Evolutionary conservation across 2,888 invertebrate genomes (phyloP).

Genomic region (Liodrosophila aerea): DNA sequence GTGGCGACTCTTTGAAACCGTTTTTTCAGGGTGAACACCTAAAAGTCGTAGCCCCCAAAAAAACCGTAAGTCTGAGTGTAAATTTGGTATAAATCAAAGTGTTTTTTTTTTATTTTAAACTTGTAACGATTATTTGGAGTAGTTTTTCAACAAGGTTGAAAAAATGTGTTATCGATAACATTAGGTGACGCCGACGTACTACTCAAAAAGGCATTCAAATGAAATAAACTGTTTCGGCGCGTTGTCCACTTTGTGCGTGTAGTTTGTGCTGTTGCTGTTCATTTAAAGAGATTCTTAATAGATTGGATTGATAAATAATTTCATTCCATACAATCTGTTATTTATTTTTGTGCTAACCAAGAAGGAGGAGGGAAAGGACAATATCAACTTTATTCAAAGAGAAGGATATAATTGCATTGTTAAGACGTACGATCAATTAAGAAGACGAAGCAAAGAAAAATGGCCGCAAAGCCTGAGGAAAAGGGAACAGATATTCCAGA

Average conservation of each 20-base stretch:
- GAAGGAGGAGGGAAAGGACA: neutral
- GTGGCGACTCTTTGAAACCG: too few species aligned
- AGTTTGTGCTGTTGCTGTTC: slow-evolving; percentile 28
- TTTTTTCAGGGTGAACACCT: too few species aligned
- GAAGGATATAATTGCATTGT: slow-evolving; percentile 6
- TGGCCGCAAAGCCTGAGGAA: slow-evolving; percentile 80
- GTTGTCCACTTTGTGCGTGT: slow-evolving; percentile 56
- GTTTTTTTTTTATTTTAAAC: too few species aligned
- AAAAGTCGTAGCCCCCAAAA: too few species aligned
- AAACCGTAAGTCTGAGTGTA: too few species aligned
- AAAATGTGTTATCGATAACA: slow-evolving; percentile 28
- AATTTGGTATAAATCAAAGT: too few species aligned
- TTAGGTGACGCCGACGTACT: slow-evolving; percentile 40
- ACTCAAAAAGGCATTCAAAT: slow-evolving; percentile 58
- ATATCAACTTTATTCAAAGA: slow-evolving; percentile 12
- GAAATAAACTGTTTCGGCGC: slow-evolving; percentile 70
- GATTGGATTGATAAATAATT: slow-evolving; percentile 17
- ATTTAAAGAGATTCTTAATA: slow-evolving; percentile 17
- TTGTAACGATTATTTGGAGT: slow-evolving; percentile 12
- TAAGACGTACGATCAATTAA: slow-evolving; percentile 3
- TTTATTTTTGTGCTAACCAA: slow-evolving; percentile 2
- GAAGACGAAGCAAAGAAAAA: slow-evolving; percentile 55
- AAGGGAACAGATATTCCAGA: slow-evolving; percentile 88
- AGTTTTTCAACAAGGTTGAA: slow-evolving; percentile 21
- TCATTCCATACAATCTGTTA: neutral